Base-by-base conservation (phyloP, 1,140 invertebrate genomes). In the Drosophila bipectinata region DNA sequence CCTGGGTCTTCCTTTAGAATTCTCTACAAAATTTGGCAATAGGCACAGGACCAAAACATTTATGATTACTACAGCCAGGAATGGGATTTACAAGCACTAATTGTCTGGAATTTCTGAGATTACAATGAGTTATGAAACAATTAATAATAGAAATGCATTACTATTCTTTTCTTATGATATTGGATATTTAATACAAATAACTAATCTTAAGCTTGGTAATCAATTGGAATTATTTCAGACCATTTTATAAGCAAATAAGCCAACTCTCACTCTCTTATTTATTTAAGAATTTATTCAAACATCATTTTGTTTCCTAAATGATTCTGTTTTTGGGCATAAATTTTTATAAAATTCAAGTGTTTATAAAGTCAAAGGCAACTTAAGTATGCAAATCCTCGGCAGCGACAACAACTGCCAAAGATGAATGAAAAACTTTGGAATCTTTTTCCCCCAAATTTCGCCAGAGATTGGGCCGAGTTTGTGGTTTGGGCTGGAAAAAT, bases 371-470 rank as follows among this genome's bases (percentile, higher is more conserved):
- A 66, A 47, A 34, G 32, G 49, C 47, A 56, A 76, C 54, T 87
- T 59, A 75, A 64, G 52, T 82, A 87, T 87, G 82, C 79, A 87
- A 87, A 87, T 87, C 82, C 74, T 49, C 24, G 14, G 14, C 51
- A 49, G 51, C 34, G 63, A 73, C 61, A 81, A 72, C 48, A 85
- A 78, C 64, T 78, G 79, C 83, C 61, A 82, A 88, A 87, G 82
- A 87, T 87, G 82, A 87, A 88, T 82, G 79, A 74, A 82, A 82
- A 87, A 82, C 74, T 87, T 85, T 80, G 67, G 61, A 49, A 67
- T 53, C 62, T 80, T 67, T 80, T 60, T 56, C 10, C 34, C 48
- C 10, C 56, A 72, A 62, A 78, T 74, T 81, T 60, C 72, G 72
- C 68, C 45, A 30, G 45, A 32, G 62, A 67, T 81, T 77, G 21